Conservation (phyloP, 2,797 vertebrate genomes). For the Danio aesculapii region DNA sequence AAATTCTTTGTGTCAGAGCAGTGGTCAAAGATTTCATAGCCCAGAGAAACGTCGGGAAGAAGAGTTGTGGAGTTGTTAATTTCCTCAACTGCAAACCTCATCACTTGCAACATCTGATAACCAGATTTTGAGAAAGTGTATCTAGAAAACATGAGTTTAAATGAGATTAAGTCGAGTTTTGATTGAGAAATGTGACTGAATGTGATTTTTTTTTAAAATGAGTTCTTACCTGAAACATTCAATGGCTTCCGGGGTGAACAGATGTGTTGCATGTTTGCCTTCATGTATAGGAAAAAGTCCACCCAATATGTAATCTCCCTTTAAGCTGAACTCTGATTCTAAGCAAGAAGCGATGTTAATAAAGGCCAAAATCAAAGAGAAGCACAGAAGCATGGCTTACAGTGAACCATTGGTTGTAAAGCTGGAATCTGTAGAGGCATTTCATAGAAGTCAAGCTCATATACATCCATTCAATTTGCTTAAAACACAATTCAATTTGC, state of each 20-base stretch:
- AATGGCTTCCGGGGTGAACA: conserved; percentile 59
- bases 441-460: background rate
- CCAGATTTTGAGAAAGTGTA: conserved; percentile 62
- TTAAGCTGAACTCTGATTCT: conserved; percentile 68
- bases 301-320: conserved; percentile 75
- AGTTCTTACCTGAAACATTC: conserved; percentile 73
- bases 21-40: conserved; percentile 83
- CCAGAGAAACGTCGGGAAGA: conserved; percentile 80
- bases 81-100: conserved; percentile 83
- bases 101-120: conserved; percentile 81
- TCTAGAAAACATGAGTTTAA: conserved; percentile 56
- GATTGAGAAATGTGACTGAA: background rate
- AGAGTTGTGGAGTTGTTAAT: conserved; percentile 82
- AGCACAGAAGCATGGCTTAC: conserved; percentile 11
- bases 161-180: background rate
- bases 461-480: background rate
- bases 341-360: background rate
- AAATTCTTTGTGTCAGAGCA: conserved; percentile 73
- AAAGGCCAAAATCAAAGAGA: background rate
- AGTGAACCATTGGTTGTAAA: background rate
- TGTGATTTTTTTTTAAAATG: background rate
- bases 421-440: background rate
- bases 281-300: conserved; percentile 76
- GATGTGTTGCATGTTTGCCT: accelerated
- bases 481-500: conserved; percentile 27